Conservation (phyloP, 2,888 invertebrate genomes). For the Euzophera pinguis region DNA sequence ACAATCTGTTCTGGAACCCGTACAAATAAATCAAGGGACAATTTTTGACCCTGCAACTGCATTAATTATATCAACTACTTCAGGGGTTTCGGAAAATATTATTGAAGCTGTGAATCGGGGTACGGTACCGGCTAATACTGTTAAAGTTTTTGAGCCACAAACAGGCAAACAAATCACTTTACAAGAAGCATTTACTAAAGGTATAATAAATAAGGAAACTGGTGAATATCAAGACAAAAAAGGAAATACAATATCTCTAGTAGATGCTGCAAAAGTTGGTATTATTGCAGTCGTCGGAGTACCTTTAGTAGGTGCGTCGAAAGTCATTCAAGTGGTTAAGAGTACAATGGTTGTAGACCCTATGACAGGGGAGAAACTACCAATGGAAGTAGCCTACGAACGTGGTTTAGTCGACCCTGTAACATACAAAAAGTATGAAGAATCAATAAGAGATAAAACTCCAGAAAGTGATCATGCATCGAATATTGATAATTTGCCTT, state of each 20-base stretch:
- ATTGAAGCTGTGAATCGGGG: conserved; percentile 88
- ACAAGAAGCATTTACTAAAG: conserved; percentile 87
- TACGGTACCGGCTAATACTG: conserved; percentile 82
- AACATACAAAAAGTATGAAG: conserved; percentile 75
- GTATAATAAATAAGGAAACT: conserved; percentile 85
- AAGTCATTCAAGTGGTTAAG: conserved; percentile 83
- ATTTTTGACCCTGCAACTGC: conserved; percentile 90
- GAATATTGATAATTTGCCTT: conserved; percentile 50
- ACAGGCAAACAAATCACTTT: conserved; percentile 84
- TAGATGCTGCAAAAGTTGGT: conserved; percentile 88
- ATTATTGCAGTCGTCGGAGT: conserved; percentile 87
- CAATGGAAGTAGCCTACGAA: conserved; percentile 89
- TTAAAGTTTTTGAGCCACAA: conserved; percentile 85
- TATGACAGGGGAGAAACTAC: conserved; percentile 87
- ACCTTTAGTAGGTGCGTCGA: conserved; percentile 85
- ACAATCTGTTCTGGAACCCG: conserved; percentile 80
- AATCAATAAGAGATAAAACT: conserved; percentile 58
- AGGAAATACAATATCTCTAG: conserved; percentile 83
- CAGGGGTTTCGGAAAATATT: conserved; percentile 85
- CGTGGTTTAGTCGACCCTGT: conserved; percentile 84
- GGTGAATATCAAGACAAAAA: conserved; percentile 84
- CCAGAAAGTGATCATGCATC: conserved; percentile 38
- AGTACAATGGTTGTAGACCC: conserved; percentile 87
- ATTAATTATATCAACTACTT: conserved; percentile 85
- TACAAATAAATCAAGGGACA: conserved; percentile 85